These are phyloP conservation scores for Fulica atra DNA, from an alignment of 2,113 vertebrate genomes.

Conservation along the genomic window DNA sequence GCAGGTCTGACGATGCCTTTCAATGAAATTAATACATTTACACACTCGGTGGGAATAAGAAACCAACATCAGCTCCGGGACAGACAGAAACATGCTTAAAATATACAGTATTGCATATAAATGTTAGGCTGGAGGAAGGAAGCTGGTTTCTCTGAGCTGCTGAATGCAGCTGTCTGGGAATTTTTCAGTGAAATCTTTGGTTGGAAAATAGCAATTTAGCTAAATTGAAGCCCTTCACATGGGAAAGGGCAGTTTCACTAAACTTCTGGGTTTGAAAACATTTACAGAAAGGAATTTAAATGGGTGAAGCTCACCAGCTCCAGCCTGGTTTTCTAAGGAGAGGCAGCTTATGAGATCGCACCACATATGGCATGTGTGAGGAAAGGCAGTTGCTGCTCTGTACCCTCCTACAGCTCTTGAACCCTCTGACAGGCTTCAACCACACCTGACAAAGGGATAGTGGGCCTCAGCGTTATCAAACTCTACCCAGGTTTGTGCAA, in stretches of 20 bases:
- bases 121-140: neutral
- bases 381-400: neutral
- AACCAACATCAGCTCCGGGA: neutral
- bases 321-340: neutral
- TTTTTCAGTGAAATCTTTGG: neutral
- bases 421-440: neutral
- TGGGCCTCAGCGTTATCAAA: neutral
- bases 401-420: neutral
- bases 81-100: neutral
- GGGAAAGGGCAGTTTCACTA: neutral
- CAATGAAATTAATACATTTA: slow-evolving; percentile 2
- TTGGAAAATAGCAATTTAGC: neutral
- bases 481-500: neutral
- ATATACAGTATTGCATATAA: neutral
- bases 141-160: neutral
- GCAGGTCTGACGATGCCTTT: neutral
- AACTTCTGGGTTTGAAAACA: neutral
- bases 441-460: neutral
- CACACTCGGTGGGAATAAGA: neutral
- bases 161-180: neutral
- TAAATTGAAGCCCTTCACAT: slow-evolving; percentile 25
- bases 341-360: neutral
- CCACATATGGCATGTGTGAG: fast-evolving
- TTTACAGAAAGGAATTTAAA: neutral
- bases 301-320: neutral